phyloP scores from a whole-genome alignment of 92 coral and sea anemone species.

The Epizoanthus ramosus region DNA sequence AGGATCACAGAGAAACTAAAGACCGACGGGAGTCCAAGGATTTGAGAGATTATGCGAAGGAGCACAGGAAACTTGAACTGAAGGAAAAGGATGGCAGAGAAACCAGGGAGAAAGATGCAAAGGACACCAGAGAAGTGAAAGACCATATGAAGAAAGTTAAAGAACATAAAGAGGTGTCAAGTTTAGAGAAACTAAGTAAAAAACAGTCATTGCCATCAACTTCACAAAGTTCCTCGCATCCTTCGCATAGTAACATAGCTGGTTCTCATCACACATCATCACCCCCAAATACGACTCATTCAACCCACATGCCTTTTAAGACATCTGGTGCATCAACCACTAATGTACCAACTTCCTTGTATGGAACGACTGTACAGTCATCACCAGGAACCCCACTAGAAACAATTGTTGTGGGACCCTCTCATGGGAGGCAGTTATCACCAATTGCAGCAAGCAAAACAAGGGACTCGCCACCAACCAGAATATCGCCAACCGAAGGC shows the following conservation, averaged over 20 bases:
- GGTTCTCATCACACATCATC: conserved; percentile 35
- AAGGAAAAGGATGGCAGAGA: conserved; percentile 67
- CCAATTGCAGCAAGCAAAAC: conserved; percentile 76
- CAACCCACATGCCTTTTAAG: conserved; percentile 57
- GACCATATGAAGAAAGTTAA: conserved; percentile 51
- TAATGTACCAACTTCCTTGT: conserved; percentile 67
- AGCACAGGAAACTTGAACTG: conserved; percentile 32
- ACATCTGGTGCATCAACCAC: conserved; percentile 65
- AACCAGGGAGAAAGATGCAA: conserved; percentile 62
- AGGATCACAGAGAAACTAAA: conserved; percentile 35
- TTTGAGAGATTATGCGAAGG: conserved; percentile 39
- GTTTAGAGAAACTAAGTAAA: conserved; percentile 72
- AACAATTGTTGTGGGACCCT: conserved; percentile 61
- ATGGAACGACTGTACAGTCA: conserved; percentile 61
- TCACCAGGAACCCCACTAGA: conserved; percentile 75
- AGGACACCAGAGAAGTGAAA: conserved; percentile 73
- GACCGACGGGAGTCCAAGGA: conserved; percentile 42
- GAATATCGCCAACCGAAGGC: conserved; percentile 54
- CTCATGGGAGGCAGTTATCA: conserved; percentile 82
- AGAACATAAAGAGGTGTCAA: conserved; percentile 73
- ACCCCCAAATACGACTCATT: conserved; percentile 50
- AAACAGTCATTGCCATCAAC: conserved; percentile 73
- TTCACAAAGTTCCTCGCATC: conserved; percentile 68
- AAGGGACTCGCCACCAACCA: conserved; percentile 64
- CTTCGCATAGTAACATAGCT: conserved; percentile 51